These are phyloP conservation scores for Cyprinus carpio DNA, from an alignment of 2,113 vertebrate species.

Conservation along the genomic window DNA sequence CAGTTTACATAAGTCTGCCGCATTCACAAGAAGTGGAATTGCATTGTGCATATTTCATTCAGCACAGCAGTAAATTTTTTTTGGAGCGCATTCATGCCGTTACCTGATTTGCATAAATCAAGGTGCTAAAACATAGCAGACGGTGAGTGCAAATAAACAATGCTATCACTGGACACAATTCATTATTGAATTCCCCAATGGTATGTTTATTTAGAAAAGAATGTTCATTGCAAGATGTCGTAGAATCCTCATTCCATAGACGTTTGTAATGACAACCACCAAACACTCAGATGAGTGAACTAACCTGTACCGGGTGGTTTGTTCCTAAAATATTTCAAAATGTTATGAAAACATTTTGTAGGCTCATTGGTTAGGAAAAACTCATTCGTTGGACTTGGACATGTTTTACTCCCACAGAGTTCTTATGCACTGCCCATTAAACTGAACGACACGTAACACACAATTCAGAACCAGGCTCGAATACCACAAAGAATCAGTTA, in stretches of 20 bases:
- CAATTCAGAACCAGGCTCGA: neutral
- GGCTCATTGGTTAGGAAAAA: neutral
- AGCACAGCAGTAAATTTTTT: neutral
- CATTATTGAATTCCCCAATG: conserved; percentile 13
- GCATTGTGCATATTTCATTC: conserved; percentile 1
- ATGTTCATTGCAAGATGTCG: neutral
- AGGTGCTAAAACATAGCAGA: conserved; percentile 1
- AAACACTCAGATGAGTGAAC: conserved; percentile 13
- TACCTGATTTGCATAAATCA: conserved; percentile 25
- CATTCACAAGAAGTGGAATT: neutral
- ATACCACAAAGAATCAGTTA: conserved; percentile 28
- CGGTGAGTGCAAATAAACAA: conserved; percentile 13
- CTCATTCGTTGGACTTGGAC: neutral
- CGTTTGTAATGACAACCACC: conserved; percentile 22
- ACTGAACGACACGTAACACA: neutral
- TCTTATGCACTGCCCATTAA: neutral
- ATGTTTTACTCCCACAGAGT: conserved; percentile 10
- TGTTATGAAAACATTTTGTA: conserved; percentile 15
- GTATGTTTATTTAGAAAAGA: conserved; percentile 35
- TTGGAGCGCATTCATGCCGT: neutral
- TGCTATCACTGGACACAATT: conserved; percentile 16
- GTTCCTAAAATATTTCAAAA: conserved; percentile 16
- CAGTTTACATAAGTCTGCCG: neutral
- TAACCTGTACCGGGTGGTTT: conserved; percentile 25
- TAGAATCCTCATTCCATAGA: conserved; percentile 16